Evolutionary conservation across 1,140 invertebrate genomes (phyloP).

Genomic region (Drosophila nasuta): DNA sequence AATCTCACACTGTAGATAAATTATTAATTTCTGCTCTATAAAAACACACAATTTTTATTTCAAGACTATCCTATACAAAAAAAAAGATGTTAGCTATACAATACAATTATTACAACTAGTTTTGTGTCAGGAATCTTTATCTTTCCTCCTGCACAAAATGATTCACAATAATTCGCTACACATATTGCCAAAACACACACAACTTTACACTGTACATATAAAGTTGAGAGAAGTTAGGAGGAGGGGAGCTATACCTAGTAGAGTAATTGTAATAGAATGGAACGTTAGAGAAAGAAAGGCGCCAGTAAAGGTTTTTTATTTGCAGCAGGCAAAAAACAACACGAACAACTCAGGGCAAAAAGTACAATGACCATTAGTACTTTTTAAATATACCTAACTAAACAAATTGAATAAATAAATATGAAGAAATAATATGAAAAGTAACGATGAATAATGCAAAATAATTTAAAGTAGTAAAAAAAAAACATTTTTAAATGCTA

Average conservation of each 20-base stretch:
- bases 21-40: constrained; percentile 31
- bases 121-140: background rate
- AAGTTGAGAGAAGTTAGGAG: background rate
- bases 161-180: constrained; percentile 2
- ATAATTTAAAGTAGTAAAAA: constrained; percentile 41
- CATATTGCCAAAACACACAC: constrained; percentile 29
- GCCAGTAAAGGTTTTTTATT: constrained; percentile 63
- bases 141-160: constrained; percentile 4
- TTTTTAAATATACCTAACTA: constrained; percentile 68
- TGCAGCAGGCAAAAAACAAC: constrained; percentile 37
- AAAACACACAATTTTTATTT: constrained; percentile 4
- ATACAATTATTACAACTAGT: constrained; percentile 1
- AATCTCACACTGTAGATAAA: constrained; percentile 25
- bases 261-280: constrained; percentile 23
- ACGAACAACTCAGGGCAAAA: constrained; percentile 84
- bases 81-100: constrained; percentile 1
- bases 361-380: constrained; percentile 84
- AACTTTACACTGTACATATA: constrained; percentile 44
- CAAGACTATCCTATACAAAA: background rate
- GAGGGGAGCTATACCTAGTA: constrained; percentile 21
- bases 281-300: constrained; percentile 29
- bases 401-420: constrained; percentile 51
- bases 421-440: constrained; percentile 43
- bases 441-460: constrained; percentile 6
- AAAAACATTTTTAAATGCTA: constrained; percentile 70